Evolutionary conservation across 2,113 vertebrate species (phyloP).

Genomic region (Larimichthys polyactis): DNA sequence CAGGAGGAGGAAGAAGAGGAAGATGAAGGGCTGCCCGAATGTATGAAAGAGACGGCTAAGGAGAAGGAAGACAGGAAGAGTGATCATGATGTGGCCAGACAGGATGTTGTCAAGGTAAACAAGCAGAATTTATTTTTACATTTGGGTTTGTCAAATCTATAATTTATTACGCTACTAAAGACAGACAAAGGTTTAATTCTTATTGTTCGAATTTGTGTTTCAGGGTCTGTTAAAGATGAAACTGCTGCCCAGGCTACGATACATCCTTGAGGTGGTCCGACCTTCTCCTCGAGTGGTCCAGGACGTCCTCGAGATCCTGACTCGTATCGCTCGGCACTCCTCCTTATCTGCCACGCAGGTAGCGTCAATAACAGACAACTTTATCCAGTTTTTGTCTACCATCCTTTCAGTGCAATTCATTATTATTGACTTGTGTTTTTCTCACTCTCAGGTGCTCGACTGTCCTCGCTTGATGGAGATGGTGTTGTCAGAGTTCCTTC

Average conservation of each 20-base stretch:
- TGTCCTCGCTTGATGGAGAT: constrained; percentile 93
- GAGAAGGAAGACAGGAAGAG: constrained; percentile 89
- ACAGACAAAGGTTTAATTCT: background rate
- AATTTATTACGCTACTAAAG: background rate
- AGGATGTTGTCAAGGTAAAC: constrained; percentile 92
- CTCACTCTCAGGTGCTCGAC: constrained; percentile 88
- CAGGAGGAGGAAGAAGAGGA: constrained; percentile 88
- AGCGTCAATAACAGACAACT: background rate
- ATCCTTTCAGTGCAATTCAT: background rate
- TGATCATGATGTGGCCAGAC: constrained; percentile 89
- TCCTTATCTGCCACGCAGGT: constrained; percentile 89
- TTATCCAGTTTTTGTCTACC: background rate
- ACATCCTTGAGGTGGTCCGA: constrained; percentile 91
- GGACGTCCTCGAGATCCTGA: constrained; percentile 90
- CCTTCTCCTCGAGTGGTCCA: constrained; percentile 89
- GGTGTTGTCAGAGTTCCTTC: constrained; percentile 91
- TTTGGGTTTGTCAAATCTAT: rapidly evolving
- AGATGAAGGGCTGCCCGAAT: constrained; percentile 82
- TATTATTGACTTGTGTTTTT: background rate
- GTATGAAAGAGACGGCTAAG: constrained; percentile 69
- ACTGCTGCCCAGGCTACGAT: constrained; percentile 92
- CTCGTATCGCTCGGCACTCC: constrained; percentile 91
- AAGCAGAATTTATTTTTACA: background rate
- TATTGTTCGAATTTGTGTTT: constrained; percentile 8
- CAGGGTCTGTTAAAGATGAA: constrained; percentile 95